Conservation (phyloP, 2,888 invertebrate genomes). For the Eumacrocentrus americanus region DNA sequence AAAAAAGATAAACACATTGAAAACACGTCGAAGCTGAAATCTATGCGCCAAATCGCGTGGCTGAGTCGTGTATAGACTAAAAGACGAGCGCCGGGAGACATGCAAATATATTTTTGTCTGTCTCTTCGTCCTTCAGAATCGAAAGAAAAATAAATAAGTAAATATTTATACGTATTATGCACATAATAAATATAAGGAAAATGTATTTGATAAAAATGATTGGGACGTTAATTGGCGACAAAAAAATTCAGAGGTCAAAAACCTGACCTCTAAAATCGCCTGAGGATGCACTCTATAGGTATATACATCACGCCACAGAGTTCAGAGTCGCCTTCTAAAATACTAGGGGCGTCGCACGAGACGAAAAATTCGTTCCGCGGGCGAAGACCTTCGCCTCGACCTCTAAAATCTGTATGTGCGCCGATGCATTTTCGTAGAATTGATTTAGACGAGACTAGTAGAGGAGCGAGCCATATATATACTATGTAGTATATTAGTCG, state of each 20-base stretch:
- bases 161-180: neutral
- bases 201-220: neutral
- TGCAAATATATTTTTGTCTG: conserved; percentile 23
- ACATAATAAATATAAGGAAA: no score
- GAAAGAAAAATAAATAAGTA: neutral
- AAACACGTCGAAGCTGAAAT: conserved; percentile 5
- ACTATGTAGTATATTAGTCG: neutral
- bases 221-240: neutral
- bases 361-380: conserved; percentile 14
- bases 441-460: neutral
- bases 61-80: neutral
- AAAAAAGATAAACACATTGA: neutral
- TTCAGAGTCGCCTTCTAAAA: conserved; percentile 13
- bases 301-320: neutral
- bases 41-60: conserved; percentile 18
- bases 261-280: conserved; percentile 1
- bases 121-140: neutral
- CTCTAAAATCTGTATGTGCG: conserved; percentile 4
- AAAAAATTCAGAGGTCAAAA: neutral
- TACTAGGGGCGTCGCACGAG: conserved; percentile 2
- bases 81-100: conserved; percentile 13
- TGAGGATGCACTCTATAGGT: no score
- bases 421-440: conserved; percentile 26
- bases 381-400: conserved; percentile 7
- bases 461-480: neutral